These are phyloP conservation scores for Ladona fulva DNA, from an alignment of 1,140 invertebrate species.

Conservation along the genomic window DNA sequence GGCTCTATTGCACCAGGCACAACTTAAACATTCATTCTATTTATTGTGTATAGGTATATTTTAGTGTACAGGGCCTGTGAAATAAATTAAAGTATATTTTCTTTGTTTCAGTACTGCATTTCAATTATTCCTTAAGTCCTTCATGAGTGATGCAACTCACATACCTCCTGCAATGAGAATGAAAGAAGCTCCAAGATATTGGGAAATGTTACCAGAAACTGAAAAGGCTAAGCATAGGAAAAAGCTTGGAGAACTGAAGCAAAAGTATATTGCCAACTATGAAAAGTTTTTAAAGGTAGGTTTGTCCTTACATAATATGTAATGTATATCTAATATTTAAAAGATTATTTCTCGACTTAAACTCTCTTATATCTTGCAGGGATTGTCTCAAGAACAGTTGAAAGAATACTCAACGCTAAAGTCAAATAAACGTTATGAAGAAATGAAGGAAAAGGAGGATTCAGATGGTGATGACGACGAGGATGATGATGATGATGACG, in stretches of 20 bases:
- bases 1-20: too few species aligned
- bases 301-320: neutral
- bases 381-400: constrained; percentile 32
- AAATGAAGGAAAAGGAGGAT: constrained; percentile 10
- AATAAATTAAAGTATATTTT: neutral
- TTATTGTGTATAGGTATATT: too few species aligned
- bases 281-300: constrained; percentile 36
- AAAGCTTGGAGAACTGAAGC: constrained; percentile 29
- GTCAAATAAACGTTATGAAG: constrained; percentile 13
- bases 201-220: constrained; percentile 30
- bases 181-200: constrained; percentile 30
- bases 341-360: neutral
- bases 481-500: constrained; percentile 17
- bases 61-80: too few species aligned
- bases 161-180: constrained; percentile 26
- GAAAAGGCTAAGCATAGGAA: constrained; percentile 35
- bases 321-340: neutral
- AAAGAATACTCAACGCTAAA: constrained; percentile 29
- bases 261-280: constrained; percentile 36
- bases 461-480: constrained; percentile 16
- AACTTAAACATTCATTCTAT: too few species aligned
- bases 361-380: constrained; percentile 15
- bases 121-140: constrained; percentile 33
- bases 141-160: constrained; percentile 26
- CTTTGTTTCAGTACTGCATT: constrained; percentile 32